These are phyloP conservation scores for Phocoena sinus DNA, from an alignment of 2,113 vertebrate genomes.

Conservation along the genomic window DNA sequence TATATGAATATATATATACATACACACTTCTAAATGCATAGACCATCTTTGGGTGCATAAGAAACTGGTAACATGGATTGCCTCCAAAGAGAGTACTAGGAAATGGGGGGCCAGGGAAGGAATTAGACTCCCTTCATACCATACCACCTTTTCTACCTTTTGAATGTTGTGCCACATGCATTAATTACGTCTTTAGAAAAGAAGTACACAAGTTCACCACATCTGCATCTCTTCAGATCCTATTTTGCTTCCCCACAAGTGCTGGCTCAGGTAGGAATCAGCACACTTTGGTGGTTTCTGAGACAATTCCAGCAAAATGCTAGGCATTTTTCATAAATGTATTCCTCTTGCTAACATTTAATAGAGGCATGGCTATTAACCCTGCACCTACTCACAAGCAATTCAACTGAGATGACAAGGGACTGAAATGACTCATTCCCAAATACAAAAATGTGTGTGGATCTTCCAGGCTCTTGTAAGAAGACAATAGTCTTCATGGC, in stretches of 20 bases:
- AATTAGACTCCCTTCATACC: neutral
- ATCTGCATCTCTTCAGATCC: neutral
- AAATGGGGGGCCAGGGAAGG: neutral
- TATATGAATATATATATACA: neutral
- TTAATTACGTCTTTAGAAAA: neutral
- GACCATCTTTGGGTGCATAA: neutral
- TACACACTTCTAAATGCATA: neutral
- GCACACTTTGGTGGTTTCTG: neutral
- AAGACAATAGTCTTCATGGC: neutral
- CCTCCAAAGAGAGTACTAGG: neutral
- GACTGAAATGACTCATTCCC: slow-evolving; percentile 15
- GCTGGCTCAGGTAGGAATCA: neutral
- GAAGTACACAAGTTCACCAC: neutral
- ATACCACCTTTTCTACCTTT: neutral
- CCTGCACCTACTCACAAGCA: slow-evolving; percentile 10
- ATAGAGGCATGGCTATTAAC: neutral
- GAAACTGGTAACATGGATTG: neutral
- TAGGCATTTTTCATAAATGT: slow-evolving; percentile 10
- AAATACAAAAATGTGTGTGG: neutral
- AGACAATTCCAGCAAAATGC: neutral
- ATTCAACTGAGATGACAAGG: neutral
- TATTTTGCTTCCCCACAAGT: neutral
- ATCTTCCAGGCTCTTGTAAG: neutral
- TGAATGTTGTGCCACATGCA: neutral
- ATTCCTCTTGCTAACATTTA: slow-evolving; percentile 19